phyloP scores from a whole-genome alignment of 2,113 vertebrate species.

The Lophura nycthemera region DNA sequence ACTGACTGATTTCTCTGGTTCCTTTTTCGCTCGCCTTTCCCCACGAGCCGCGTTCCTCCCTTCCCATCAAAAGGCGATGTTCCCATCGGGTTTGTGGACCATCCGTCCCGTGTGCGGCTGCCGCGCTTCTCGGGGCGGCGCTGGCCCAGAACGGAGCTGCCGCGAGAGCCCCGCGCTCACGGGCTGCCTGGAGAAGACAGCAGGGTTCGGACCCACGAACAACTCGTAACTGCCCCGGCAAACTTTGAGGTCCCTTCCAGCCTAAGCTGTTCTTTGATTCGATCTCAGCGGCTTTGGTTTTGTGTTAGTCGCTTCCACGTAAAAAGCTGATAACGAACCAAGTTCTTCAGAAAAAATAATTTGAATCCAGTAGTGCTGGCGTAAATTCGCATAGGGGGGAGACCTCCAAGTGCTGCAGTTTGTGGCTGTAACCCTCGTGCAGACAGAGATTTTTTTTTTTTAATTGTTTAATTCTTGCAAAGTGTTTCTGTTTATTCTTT shows the following conservation, averaged over 20 bases:
- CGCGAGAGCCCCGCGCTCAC: neutral
- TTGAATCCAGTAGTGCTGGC: neutral
- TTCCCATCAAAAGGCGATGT: neutral
- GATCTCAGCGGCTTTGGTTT: neutral
- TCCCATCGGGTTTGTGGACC: neutral
- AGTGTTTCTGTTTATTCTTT: neutral
- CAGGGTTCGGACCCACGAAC: neutral
- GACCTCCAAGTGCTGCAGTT: neutral
- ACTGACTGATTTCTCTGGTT: neutral
- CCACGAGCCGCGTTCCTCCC: fast-evolving
- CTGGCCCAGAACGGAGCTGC: neutral
- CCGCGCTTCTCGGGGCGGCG: neutral
- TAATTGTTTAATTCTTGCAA: neutral
- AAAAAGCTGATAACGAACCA: neutral
- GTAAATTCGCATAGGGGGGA: neutral
- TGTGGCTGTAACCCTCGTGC: neutral
- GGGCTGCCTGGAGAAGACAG: neutral
- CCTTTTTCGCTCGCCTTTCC: neutral
- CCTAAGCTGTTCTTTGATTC: too few relatives aligned
- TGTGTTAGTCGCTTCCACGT: neutral
- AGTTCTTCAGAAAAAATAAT: neutral
- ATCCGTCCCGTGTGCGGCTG: neutral
- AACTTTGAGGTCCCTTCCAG: neutral
- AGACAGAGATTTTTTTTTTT: neutral
- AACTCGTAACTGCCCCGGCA: neutral